Percentiles rank a stretch among this genome's conserved stretches.
phyloP scores from a whole-genome alignment of 2,888 invertebrate species.

The Agonopterix arenella region DNA sequence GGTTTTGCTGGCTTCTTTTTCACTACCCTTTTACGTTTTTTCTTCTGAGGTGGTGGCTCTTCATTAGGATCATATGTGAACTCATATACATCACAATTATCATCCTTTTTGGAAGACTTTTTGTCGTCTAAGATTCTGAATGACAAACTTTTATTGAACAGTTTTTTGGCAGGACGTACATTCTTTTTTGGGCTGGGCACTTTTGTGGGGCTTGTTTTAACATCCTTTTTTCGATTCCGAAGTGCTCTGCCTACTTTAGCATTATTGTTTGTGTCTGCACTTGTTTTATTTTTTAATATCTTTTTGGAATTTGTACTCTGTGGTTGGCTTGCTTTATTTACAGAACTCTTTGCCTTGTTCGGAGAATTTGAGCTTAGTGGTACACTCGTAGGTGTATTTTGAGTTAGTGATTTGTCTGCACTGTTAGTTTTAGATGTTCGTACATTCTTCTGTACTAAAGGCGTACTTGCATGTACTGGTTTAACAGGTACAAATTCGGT shows the following conservation, averaged over 20 bases:
- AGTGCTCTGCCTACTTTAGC: slow-evolving; percentile 14
- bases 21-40: slow-evolving; percentile 45
- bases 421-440: slow-evolving; percentile 1
- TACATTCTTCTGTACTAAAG: slow-evolving; percentile 28
- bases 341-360: slow-evolving; percentile 4
- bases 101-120: slow-evolving; percentile 23
- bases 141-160: slow-evolving; percentile 31
- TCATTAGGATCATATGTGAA: slow-evolving; percentile 67
- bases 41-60: slow-evolving; percentile 58
- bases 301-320: not conserved
- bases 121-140: slow-evolving; percentile 44
- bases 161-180: slow-evolving; percentile 14
- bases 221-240: slow-evolving; percentile 3
- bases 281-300: slow-evolving; percentile 15
- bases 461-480: slow-evolving; percentile 55
- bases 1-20: slow-evolving; percentile 42
- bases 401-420: not conserved
- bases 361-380: not conserved
- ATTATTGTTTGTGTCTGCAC: slow-evolving; percentile 46
- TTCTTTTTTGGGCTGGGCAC: not conserved
- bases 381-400: not conserved
- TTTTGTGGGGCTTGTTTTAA: slow-evolving; percentile 9
- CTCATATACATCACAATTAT: slow-evolving; percentile 56
- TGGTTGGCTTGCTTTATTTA: slow-evolving; percentile 14
- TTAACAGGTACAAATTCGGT: slow-evolving; percentile 45